Conservation (phyloP, 2,113 vertebrate genomes). For the Herpetotheres cachinnans region DNA sequence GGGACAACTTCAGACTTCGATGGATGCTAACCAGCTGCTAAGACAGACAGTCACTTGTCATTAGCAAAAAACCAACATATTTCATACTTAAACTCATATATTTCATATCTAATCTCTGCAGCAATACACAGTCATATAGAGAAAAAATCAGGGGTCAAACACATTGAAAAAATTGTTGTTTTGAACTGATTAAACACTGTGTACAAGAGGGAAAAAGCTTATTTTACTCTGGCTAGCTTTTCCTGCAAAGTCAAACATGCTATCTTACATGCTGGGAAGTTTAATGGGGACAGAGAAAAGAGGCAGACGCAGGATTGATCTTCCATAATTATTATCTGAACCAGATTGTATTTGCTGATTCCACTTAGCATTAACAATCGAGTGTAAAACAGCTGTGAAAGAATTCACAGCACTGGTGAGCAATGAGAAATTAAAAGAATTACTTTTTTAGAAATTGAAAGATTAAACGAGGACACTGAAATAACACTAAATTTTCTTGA, state of each 20-base stretch:
- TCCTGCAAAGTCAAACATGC: background rate
- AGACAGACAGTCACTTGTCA: background rate
- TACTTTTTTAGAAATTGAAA: slow-evolving; percentile 31
- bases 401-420: background rate
- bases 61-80: background rate
- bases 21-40: background rate
- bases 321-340: slow-evolving; percentile 30
- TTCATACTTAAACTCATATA: background rate
- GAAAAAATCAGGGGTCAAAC: background rate
- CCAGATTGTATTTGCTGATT: slow-evolving; percentile 28
- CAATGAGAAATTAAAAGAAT: slow-evolving; percentile 36
- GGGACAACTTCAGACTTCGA: background rate
- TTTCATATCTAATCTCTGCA: background rate
- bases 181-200: background rate
- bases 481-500: background rate
- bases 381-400: slow-evolving; percentile 41
- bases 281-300: background rate
- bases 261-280: background rate
- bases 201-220: background rate
- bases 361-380: background rate
- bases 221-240: background rate
- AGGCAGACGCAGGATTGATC: background rate
- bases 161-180: background rate
- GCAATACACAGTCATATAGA: background rate
- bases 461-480: slow-evolving; percentile 36